These are phyloP conservation scores for Sorex araneus DNA, from an alignment of 2,113 vertebrate species.

Conservation along the genomic window DNA sequence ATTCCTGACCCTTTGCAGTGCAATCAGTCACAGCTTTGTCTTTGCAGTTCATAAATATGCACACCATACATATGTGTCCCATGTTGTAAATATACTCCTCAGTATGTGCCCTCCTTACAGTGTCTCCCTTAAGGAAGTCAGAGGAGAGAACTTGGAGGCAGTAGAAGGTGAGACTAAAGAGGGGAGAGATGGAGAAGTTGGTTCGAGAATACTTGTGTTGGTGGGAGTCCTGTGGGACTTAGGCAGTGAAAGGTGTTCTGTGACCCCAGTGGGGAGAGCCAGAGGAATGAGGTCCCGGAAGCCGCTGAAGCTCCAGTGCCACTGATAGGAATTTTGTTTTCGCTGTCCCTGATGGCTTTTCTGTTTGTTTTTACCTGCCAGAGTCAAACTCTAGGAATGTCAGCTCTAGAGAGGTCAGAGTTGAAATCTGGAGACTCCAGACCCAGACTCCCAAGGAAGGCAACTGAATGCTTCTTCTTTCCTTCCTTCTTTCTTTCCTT, in stretches of 20 bases:
- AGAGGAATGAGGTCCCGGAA: slow-evolving; percentile 7
- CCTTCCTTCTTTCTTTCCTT: too few species aligned
- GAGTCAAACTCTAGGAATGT: slow-evolving; percentile 34
- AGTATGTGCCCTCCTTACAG: too few species aligned
- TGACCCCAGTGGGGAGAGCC: background rate
- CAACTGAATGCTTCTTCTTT: background rate
- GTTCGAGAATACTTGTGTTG: background rate
- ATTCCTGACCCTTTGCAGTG: too few species aligned
- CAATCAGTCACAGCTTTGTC: too few species aligned
- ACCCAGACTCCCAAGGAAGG: background rate
- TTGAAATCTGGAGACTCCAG: background rate
- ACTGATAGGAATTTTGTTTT: slow-evolving; percentile 50
- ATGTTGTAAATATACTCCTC: too few species aligned
- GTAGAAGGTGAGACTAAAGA: slow-evolving; percentile 21
- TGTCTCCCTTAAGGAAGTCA: background rate
- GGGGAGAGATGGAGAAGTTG: background rate
- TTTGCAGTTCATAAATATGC: too few species aligned
- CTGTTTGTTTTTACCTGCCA: background rate
- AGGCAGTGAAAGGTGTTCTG: background rate
- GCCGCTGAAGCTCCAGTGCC: background rate
- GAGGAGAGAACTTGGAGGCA: slow-evolving; percentile 2
- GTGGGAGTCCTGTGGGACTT: slow-evolving; percentile 40
- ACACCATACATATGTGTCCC: too few species aligned
- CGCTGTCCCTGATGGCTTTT: background rate
- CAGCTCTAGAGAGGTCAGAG: slow-evolving; percentile 14